Percentiles rank a stretch among this genome's conserved stretches.
Conservation (phyloP, 2,113 vertebrate species). For the Ochotona princeps region DNA sequence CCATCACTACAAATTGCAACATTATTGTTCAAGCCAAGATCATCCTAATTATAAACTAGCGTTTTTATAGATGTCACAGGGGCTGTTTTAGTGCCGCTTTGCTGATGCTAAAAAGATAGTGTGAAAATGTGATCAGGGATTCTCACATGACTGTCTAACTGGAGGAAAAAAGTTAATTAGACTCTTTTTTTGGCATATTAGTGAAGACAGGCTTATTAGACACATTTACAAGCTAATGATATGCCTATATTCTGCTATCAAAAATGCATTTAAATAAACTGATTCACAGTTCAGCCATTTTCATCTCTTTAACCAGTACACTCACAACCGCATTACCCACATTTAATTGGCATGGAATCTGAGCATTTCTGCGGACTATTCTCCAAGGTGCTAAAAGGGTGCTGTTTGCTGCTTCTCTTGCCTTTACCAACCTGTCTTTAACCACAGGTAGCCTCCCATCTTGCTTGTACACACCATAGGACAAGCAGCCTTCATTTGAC, state of each 20-base stretch:
- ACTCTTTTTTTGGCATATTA: conserved; percentile 76
- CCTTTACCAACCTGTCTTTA: background rate
- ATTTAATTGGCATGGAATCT: conserved; percentile 59
- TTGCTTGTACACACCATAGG: background rate
- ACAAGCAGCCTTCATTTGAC: background rate
- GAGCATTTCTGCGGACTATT: background rate
- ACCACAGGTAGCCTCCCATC: no score
- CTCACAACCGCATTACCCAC: conserved; percentile 44
- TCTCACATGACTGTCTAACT: conserved; percentile 72
- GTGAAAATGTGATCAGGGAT: conserved; percentile 57
- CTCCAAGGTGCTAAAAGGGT: background rate
- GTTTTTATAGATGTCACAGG: conserved; percentile 58
- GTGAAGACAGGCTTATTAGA: conserved; percentile 79
- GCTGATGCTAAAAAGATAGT: conserved; percentile 52
- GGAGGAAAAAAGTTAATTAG: conserved; percentile 81
- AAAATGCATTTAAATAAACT: conserved; percentile 79
- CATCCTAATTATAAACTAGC: conserved; percentile 52
- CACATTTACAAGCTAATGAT: conserved; percentile 78
- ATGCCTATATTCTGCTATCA: conserved; percentile 61
- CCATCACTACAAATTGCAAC: conserved; percentile 73
- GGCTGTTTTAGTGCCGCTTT: conserved; percentile 57
- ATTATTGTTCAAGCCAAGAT: conserved; percentile 69
- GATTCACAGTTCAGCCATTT: conserved; percentile 73
- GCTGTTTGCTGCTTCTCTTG: background rate
- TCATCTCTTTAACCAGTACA: conserved; percentile 69